A percentile compares a stretch with the other conserved stretches of the same genome.
Conservation (phyloP, 2,797 vertebrate genomes). For the Squalus acanthias region DNA sequence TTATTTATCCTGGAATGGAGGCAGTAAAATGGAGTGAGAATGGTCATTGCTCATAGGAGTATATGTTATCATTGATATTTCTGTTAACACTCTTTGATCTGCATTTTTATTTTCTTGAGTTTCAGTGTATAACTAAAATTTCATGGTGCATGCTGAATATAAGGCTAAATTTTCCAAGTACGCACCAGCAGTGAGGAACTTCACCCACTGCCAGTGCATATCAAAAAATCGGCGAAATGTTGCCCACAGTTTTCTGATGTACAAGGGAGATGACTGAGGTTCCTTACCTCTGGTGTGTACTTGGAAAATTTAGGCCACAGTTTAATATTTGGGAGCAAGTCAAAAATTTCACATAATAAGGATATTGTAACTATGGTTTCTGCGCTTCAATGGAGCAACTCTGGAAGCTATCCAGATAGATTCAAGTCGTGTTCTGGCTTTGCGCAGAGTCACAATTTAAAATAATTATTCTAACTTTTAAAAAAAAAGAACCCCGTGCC, state of each 20-base stretch:
- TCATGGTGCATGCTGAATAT: neutral
- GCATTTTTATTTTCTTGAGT: neutral
- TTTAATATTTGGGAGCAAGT: neutral
- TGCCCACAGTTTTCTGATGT: neutral
- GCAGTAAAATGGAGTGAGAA: neutral
- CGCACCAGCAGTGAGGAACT: neutral
- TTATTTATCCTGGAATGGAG: neutral
- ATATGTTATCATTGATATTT: neutral
- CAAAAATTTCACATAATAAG: neutral
- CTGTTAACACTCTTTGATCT: neutral
- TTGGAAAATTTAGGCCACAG: neutral
- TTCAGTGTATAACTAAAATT: neutral
- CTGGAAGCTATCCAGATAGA: neutral
- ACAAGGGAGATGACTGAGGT: neutral
- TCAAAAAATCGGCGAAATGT: neutral
- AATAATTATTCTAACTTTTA: slow-evolving; percentile 15
- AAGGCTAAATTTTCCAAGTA: neutral
- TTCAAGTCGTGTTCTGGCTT: neutral
- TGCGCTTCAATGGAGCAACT: neutral
- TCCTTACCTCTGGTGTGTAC: neutral
- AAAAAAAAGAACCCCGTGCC: neutral
- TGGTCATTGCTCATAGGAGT: neutral
- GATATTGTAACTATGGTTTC: neutral
- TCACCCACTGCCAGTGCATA: neutral
- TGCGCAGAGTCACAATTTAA: neutral